phyloP scores from a whole-genome alignment of 2,888 invertebrate species.

The Rambutsinella grinnellia region DNA sequence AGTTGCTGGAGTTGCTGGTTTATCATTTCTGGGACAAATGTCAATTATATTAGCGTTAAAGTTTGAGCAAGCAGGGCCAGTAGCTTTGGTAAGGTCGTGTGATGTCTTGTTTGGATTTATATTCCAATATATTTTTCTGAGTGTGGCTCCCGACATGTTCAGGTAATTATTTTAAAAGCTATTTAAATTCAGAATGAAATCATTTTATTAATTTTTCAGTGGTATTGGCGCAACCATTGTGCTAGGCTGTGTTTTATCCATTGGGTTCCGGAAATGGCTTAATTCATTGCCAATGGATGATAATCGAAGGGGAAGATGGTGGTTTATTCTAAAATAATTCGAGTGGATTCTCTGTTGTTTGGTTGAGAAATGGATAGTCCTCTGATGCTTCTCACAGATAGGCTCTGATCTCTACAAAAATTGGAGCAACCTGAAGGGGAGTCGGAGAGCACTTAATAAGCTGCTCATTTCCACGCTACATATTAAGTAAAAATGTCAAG shows the following conservation, averaged over 20 bases:
- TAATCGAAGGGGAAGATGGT: conserved; percentile 28
- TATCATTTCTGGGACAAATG: conserved; percentile 91
- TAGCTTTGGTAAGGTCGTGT: conserved; percentile 88
- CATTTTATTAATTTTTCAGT: no score
- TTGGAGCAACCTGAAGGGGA: no score
- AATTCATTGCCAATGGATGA: conserved; percentile 74
- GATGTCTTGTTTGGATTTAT: conserved; percentile 86
- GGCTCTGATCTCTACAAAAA: no score
- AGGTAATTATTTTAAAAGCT: no score
- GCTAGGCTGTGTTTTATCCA: conserved; percentile 84
- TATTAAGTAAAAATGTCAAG: no score
- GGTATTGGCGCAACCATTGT: conserved; percentile 86
- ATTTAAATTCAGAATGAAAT: no score
- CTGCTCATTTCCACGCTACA: no score
- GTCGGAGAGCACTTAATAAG: no score
- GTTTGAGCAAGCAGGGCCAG: conserved; percentile 79
- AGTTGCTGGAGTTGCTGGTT: conserved; percentile 75
- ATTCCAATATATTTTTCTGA: conserved; percentile 61
- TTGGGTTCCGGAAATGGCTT: conserved; percentile 88
- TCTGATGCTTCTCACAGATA: no score
- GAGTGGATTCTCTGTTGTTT: no score
- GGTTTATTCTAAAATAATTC: conserved; percentile 54
- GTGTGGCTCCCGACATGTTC: conserved; percentile 56
- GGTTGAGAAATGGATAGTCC: no score
- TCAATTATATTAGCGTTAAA: conserved; percentile 85